Conservation (phyloP, 2,797 vertebrate species). For the Ispidina lecontei region DNA sequence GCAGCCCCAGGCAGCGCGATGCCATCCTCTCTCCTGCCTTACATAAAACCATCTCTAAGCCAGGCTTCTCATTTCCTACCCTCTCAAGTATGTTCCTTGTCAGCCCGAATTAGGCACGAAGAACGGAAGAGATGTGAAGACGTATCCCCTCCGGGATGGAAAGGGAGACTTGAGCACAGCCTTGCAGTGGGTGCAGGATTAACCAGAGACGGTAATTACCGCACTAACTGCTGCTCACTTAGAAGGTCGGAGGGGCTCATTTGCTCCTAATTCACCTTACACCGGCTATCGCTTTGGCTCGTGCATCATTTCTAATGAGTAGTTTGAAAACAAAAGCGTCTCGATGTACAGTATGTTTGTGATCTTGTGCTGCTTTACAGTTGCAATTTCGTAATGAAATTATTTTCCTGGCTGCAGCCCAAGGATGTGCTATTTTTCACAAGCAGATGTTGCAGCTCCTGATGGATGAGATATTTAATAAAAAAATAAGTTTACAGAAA, state of each 20-base stretch:
- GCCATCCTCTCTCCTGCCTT: neutral
- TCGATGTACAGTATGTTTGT: constrained; percentile 55
- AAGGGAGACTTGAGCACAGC: neutral
- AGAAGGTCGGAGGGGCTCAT: constrained; percentile 26
- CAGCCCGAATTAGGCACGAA: constrained; percentile 65
- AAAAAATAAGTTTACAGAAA: neutral
- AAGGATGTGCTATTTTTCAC: constrained; percentile 59
- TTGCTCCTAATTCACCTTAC: constrained; percentile 57
- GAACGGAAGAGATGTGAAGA: constrained; percentile 59
- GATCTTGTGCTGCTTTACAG: constrained; percentile 17
- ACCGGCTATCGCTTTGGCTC: constrained; percentile 44
- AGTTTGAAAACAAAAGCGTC: constrained; percentile 71
- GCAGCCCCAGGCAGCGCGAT: neutral
- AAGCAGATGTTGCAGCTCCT: constrained; percentile 67
- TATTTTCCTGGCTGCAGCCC: constrained; percentile 59
- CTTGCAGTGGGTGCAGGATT: constrained; percentile 22
- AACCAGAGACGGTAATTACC: constrained; percentile 1
- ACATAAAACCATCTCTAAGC: constrained; percentile 39
- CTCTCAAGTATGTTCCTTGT: constrained; percentile 66
- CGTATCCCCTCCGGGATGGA: constrained; percentile 44
- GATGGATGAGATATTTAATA: constrained; percentile 39
- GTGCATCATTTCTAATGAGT: constrained; percentile 59
- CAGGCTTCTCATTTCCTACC: constrained; percentile 52
- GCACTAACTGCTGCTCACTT: neutral
- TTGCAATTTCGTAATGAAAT: constrained; percentile 32